Percentiles rank a stretch among this genome's conserved stretches.
phyloP scores from a whole-genome alignment of 2,888 invertebrate genomes.

The Rapana venosa region DNA sequence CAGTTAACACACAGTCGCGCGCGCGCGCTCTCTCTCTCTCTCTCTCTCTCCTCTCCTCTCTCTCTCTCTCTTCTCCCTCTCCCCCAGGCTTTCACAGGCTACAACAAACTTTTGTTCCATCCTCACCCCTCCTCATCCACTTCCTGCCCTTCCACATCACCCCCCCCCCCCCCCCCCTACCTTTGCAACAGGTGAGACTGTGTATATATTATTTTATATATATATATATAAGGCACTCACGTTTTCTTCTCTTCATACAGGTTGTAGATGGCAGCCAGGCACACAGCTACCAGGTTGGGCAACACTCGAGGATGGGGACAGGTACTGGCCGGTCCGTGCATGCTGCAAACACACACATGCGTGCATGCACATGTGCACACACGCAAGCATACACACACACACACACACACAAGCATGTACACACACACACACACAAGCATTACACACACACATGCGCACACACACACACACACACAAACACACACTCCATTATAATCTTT shows the following conservation, averaged over 20 bases:
- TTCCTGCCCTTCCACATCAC: too few relatives aligned
- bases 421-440: background rate
- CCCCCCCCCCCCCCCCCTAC: too few relatives aligned
- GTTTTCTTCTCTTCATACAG: conserved; percentile 79
- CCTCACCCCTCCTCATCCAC: too few relatives aligned
- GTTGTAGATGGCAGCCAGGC: conserved; percentile 85
- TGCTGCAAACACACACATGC: conserved; percentile 62
- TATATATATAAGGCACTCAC: conserved; percentile 58
- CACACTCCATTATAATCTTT: too few relatives aligned
- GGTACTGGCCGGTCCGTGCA: conserved; percentile 85
- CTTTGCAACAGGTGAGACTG: too few relatives aligned
- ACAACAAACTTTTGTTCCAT: too few relatives aligned
- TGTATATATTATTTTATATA: background rate
- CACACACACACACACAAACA: too few relatives aligned
- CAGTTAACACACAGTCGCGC: too few relatives aligned
- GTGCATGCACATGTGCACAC: background rate
- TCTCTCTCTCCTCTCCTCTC: too few relatives aligned
- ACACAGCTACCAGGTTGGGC: conserved; percentile 88
- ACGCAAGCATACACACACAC: background rate
- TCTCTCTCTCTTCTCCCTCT: background rate
- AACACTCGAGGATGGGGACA: conserved; percentile 90
- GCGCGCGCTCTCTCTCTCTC: too few relatives aligned
- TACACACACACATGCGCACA: too few relatives aligned
- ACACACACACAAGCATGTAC: background rate
- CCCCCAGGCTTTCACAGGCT: background rate